Base-by-base conservation (phyloP, 2,113 vertebrate species). In the Oophaga pumilio region DNA sequence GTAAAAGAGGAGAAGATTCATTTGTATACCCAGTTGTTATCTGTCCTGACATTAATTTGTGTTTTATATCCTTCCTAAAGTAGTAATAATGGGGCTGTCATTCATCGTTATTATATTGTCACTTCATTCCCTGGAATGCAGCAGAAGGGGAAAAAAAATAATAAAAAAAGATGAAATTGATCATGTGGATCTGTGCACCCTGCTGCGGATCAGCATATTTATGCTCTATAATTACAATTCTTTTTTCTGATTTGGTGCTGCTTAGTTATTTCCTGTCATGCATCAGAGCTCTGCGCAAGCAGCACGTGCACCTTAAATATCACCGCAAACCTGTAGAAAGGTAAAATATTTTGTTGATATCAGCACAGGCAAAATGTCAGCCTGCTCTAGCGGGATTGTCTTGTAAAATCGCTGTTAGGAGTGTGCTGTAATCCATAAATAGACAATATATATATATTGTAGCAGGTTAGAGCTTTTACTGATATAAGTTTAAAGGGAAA, bases 11-110 rank as follows among this genome's bases (percentile, higher is more conserved):
- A 91, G 92, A 91, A 92, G 91, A 92, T 92, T 93, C 92, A 89
- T 94, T 93, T 92, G 91, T 93, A 88, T 20, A 8, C 91, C 92
- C 94, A 93, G 91, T 93, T 90, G 93, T 95, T 94, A 92, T 93
- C 92, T 92, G 89, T 91, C 89, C 90, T 93, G 92, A 93, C 92
- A 82, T 90, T 91, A 88, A 84, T 88, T 88, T 94, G 93, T 94
- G 93, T 94, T 92, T 91, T 93, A 92, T 92, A 94, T 94, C 93
- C 93, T 92, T 94, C 92, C 91, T 94, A 90, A 91, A 88, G 89
- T 81, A 22, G 81, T 95, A 94, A 95, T 95, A 92, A 93, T 0
- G 8, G 93, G 91, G 89, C 93, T 94, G 93, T 93, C 93, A 92
- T 91, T 92, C 76, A 22, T 87, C 28, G 93, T 93, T 94, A 91